These are phyloP conservation scores for Phenganax subtilis DNA, from an alignment of 92 coral and sea anemone genomes.

Conservation along the genomic window DNA sequence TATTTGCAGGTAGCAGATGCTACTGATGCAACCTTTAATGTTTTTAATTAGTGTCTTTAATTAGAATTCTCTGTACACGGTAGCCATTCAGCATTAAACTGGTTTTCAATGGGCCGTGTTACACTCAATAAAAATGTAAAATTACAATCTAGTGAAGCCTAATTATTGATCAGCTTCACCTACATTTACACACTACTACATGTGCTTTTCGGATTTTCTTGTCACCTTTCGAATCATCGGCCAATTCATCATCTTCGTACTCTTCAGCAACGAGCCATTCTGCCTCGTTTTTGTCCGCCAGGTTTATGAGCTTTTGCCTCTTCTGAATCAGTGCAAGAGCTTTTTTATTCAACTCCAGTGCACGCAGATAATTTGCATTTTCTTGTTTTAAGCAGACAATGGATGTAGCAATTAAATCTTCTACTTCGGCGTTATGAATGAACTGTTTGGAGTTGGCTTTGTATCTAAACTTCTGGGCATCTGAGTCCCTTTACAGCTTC, in stretches of 20 bases:
- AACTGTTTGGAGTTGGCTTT: constrained; percentile 44
- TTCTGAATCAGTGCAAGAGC: constrained; percentile 39
- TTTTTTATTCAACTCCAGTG: constrained; percentile 27
- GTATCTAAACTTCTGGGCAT: constrained; percentile 39
- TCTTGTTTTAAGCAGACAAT: constrained; percentile 7
- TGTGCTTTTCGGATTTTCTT: constrained; percentile 46
- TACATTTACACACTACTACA: no score
- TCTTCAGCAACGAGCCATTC: constrained; percentile 46
- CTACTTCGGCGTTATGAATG: constrained; percentile 43
- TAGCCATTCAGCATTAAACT: no score
- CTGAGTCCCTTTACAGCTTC: constrained; percentile 40
- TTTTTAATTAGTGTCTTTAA: no score
- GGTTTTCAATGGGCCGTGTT: no score
- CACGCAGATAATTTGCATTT: background rate
- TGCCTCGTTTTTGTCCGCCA: constrained; percentile 47
- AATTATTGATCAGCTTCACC: no score
- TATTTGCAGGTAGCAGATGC: no score
- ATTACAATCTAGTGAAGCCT: no score
- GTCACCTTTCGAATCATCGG: constrained; percentile 43
- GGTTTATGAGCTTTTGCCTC: constrained; percentile 39
- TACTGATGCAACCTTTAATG: no score
- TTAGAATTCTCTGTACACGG: no score
- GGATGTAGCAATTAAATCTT: constrained; percentile 17
- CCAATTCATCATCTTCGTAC: constrained; percentile 44
- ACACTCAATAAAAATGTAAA: no score